These are phyloP conservation scores for Monochamus alternatus DNA, from an alignment of 2,888 invertebrate species.

Conservation along the genomic window DNA sequence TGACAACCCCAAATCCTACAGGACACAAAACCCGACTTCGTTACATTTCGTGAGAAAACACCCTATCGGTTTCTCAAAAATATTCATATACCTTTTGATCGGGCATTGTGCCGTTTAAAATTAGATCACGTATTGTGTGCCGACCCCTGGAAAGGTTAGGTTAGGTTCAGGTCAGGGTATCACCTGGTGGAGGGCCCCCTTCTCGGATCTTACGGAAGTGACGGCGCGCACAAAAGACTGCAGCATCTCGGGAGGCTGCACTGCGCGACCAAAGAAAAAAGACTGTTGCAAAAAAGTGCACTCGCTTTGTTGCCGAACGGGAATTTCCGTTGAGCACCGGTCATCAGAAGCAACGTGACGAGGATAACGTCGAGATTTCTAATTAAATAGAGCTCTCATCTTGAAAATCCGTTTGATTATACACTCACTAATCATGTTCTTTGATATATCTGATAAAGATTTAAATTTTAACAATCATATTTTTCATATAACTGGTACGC, in stretches of 20 bases:
- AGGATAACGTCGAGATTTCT: too few relatives aligned
- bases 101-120: conserved; percentile 67
- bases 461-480: too few relatives aligned
- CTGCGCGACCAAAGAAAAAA: conserved; percentile 34
- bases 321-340: conserved; percentile 55
- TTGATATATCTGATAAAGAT: too few relatives aligned
- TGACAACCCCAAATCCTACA: not conserved
- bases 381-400: too few relatives aligned
- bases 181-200: conserved; percentile 59
- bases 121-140: conserved; percentile 68
- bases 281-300: conserved; percentile 53
- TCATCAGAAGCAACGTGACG: not conserved
- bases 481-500: too few relatives aligned
- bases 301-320: conserved; percentile 54
- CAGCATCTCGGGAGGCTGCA: conserved; percentile 48
- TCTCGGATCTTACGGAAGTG: conserved; percentile 48
- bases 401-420: too few relatives aligned
- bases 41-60: conserved; percentile 52
- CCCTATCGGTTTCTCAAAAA: conserved; percentile 60
- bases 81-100: conserved; percentile 63
- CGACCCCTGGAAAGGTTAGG: conserved; percentile 61
- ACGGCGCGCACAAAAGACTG: conserved; percentile 40
- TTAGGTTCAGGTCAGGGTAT: conserved; percentile 63
- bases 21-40: conserved; percentile 16
- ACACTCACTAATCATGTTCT: too few relatives aligned